phyloP scores from a whole-genome alignment of 2,797 vertebrate species.

The Lophotriccus pileatus region DNA sequence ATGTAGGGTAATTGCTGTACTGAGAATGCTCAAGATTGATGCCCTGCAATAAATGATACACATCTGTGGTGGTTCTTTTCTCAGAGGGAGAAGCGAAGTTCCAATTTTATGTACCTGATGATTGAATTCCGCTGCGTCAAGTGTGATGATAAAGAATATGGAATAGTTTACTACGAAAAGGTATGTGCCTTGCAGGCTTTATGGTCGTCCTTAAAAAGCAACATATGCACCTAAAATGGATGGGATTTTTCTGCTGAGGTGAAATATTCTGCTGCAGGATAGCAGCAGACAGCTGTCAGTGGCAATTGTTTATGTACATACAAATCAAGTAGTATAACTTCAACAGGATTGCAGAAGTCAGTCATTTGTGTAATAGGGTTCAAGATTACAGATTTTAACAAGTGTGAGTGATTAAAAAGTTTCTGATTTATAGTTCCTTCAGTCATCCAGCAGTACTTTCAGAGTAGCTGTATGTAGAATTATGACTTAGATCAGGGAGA shows the following conservation, averaged over 20 bases:
- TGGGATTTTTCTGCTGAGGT: conserved; percentile 22
- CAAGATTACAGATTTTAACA: conserved; percentile 52
- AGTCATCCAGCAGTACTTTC: neutral
- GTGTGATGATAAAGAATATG: conserved; percentile 91
- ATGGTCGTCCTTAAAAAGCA: neutral
- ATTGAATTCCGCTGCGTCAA: conserved; percentile 97
- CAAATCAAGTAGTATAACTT: conserved; percentile 54
- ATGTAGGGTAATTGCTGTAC: neutral
- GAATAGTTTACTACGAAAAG: conserved; percentile 98
- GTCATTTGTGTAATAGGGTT: conserved; percentile 51
- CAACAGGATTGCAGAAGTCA: conserved; percentile 48
- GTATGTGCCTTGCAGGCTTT: conserved; percentile 74
- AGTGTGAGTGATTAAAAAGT: conserved; percentile 55
- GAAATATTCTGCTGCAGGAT: conserved; percentile 29
- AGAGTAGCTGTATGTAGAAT: neutral
- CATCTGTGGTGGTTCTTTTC: neutral
- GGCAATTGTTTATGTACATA: conserved; percentile 42
- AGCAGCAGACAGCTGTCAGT: conserved; percentile 56
- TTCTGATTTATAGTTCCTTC: conserved; percentile 40
- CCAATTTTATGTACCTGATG: conserved; percentile 99
- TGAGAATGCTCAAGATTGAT: neutral
- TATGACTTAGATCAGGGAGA: neutral
- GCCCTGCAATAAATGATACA: neutral
- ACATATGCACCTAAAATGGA: conserved; percentile 7
- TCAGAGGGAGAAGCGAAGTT: conserved; percentile 97